Evolutionary conservation across 1,140 invertebrate species (phyloP), one percentile per base, ranked within the genome.

Genomic region (Tetraneura akinire): DNA sequence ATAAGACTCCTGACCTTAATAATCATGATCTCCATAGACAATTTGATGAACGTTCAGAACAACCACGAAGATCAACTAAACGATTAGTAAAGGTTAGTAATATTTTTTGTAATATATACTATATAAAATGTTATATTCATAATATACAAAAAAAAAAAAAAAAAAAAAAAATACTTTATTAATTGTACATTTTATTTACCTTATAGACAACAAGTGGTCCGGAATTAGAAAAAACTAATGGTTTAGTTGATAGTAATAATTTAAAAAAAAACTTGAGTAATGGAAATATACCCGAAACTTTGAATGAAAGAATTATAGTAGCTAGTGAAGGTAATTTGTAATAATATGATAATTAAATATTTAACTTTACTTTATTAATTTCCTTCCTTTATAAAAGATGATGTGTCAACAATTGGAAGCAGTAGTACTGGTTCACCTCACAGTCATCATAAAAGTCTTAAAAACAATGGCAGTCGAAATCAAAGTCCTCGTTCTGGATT

Each of bases 401-500:
- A 78, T 78, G 37, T 78, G 10, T 78, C 74, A 26, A 78, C 74
- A 16, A 78, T 78, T 62, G 74, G 74, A 26, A 78, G 74, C 16
- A 78, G 74, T 47, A 78, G 74, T 60, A 78, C 74, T 60, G 74
- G 74, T 9, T 78, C 74, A 26, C 74, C 74, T 2, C 74, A 78
- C 29, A 78, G 74, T 60, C 55, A 78, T 18, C 55, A 55, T 62
- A 78, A 78, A 78, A 57, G 37, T 62, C 16, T 78, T 11, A 76
- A 78, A 16, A 53, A 86, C 83, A 81, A 86, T 86, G 81, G 64
- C 49, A 81, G 76, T 62, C 62, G 81, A 16, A 78, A 80, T 47
- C 73, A 89, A 49, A 90, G 90, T 83, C 90, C 90, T 0, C 84
- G 89, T 51, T 88, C 89, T 3, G 87, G 88, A 5, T 86, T 85